Base-by-base conservation (phyloP, 2,888 invertebrate species). In the Tenodera sinensis region DNA sequence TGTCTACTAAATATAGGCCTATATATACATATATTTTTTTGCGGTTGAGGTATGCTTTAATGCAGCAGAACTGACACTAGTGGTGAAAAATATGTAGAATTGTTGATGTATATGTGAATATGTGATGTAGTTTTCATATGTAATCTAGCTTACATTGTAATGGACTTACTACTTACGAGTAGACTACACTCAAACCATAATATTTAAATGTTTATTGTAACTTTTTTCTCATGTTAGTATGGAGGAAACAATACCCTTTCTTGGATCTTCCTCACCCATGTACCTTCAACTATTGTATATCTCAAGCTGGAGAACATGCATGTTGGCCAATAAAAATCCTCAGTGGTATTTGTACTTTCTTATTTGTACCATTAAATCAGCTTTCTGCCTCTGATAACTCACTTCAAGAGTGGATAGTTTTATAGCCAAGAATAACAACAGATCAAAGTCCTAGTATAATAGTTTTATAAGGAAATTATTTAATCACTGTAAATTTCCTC, bases 1-100 rank as follows among this genome's bases (percentile, higher is more conserved):
- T 81, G 86, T 87, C 42, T 86, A 27, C 4, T 71, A 71, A 71
- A 81, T n/a, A 89, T 83, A 84, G 89, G 89, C 87, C 86, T 83
- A 86, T 81, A 88, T 89, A 88, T 89, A 89, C 54, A 71, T 71
- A 71, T 71, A 71, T 71, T 90, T 88, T 90, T 90, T 90, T 87
- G 87, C 89, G 89, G 88, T 84, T 88, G 83, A 89, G 54, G 81
- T 54, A 90, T 84, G 89, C 88, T 90, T 89, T 88, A 71, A 54
- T 88, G 84, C 85, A 90, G 82, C 88, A 90, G 90, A 90, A 90
- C 90, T 90, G 89, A 88, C 27, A 88, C 83, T 82, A 88, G 54
- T 54, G 54, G 9, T 54, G 54, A 15, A 28, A 28, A 83, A 86
- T 42, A 54, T 84, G 87, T 89, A 87, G 83, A 71, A 3, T 88